phyloP scores from a whole-genome alignment of 1,140 invertebrate species.

The Drosophila suzukii region DNA sequence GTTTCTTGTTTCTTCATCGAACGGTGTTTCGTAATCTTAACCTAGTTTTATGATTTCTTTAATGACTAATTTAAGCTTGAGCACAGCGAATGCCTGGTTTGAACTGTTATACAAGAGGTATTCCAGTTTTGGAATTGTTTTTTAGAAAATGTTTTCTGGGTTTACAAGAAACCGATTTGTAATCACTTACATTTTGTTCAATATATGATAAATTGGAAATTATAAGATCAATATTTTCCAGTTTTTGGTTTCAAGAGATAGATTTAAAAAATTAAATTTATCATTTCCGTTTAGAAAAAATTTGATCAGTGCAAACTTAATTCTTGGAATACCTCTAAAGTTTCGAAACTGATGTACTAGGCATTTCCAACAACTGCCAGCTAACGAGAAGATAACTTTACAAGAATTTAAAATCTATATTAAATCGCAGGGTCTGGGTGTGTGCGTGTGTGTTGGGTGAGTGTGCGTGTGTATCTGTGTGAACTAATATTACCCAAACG shows the following conservation, averaged over 20 bases:
- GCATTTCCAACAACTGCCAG: conserved; percentile 23
- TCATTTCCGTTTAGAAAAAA: background rate
- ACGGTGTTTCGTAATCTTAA: conserved; percentile 24
- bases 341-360: conserved; percentile 2
- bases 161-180: too few relatives aligned
- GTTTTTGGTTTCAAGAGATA: too few relatives aligned
- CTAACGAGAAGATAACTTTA: conserved; percentile 16
- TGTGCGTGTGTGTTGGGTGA: conserved; percentile 13
- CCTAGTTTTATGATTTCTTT: conserved; percentile 25
- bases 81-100: conserved; percentile 11
- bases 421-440: conserved; percentile 5
- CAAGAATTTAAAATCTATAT: conserved; percentile 3
- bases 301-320: background rate
- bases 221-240: background rate
- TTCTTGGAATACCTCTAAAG: conserved; percentile 2
- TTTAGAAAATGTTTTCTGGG: background rate
- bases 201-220: background rate
- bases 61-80: conserved; percentile 23
- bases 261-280: too few relatives aligned
- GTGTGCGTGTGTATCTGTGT: conserved; percentile 31
- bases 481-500: conserved; percentile 35
- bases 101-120: background rate
- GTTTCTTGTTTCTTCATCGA: conserved; percentile 33
- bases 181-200: background rate
- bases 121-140: background rate